A percentile compares a stretch with the other conserved stretches of the same genome.
Conservation (phyloP, 2,888 invertebrate species). For the Lypha dubia region DNA sequence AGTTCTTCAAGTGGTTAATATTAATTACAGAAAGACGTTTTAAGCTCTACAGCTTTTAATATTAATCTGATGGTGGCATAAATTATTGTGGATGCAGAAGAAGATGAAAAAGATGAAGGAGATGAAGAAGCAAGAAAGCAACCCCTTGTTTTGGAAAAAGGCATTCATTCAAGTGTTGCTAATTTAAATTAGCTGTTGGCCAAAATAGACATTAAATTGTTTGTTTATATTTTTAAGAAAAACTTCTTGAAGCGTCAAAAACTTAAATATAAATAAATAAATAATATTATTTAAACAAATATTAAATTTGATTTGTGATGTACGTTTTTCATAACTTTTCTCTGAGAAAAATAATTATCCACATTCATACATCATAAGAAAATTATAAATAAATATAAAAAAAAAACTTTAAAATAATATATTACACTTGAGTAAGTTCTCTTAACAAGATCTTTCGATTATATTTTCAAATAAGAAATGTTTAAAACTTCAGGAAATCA, state of each 20-base stretch:
- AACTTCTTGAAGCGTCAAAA: slow-evolving; percentile 40
- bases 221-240: slow-evolving; percentile 2
- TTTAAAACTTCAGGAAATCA: slow-evolving; percentile 43
- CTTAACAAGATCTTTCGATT: slow-evolving; percentile 66
- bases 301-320: not conserved
- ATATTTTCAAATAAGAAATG: slow-evolving; percentile 64
- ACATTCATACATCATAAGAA: slow-evolving; percentile 13
- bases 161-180: slow-evolving; percentile 63
- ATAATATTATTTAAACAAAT: slow-evolving; percentile 26
- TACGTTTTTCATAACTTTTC: slow-evolving; percentile 20
- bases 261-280: slow-evolving; percentile 20
- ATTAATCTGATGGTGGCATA: slow-evolving; percentile 12
- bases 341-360: slow-evolving; percentile 25
- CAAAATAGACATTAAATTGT: slow-evolving; percentile 51
- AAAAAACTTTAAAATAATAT: slow-evolving; percentile 52
- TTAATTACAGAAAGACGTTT: slow-evolving; percentile 55
- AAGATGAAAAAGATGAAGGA: not conserved
- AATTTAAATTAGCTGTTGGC: slow-evolving; percentile 70
- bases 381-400: slow-evolving; percentile 25
- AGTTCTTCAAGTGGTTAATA: slow-evolving; percentile 53
- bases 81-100: not conserved
- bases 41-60: slow-evolving; percentile 47
- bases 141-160: slow-evolving; percentile 41
- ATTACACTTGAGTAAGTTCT: slow-evolving; percentile 66
- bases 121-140: slow-evolving; percentile 5